Evolutionary conservation across 2,113 vertebrate species (phyloP).

Genomic region (Dicrurus megarhynchus): DNA sequence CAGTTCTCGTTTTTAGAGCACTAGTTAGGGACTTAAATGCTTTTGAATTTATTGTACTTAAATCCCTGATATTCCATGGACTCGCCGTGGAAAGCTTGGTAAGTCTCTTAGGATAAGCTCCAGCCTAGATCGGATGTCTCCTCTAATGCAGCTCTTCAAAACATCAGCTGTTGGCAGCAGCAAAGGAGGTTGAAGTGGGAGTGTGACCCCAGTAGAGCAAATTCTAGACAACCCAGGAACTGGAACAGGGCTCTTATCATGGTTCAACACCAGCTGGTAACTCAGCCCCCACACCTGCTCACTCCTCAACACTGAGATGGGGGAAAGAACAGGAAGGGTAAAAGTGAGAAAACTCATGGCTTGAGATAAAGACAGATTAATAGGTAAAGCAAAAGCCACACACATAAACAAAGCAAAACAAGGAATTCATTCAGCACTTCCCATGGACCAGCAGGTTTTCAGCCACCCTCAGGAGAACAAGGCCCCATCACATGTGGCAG

Average conservation of each 20-base stretch:
- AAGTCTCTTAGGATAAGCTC: background rate
- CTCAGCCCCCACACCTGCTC: background rate
- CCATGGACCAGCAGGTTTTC: background rate
- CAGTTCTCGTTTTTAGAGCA: background rate
- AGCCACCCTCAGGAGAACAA: background rate
- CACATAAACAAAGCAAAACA: background rate
- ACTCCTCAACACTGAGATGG: background rate
- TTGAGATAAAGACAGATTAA: background rate
- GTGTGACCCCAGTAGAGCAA: background rate
- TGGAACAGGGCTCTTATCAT: background rate
- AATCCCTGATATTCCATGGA: background rate
- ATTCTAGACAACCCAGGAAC: background rate
- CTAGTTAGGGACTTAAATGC: background rate
- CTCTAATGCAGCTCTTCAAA: background rate
- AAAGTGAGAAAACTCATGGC: background rate
- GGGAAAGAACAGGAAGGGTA: background rate
- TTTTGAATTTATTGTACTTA: background rate
- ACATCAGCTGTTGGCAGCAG: background rate
- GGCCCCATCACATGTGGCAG: rapidly evolving
- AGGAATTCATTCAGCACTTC: background rate
- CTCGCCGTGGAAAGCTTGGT: background rate
- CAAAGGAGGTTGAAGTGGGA: background rate
- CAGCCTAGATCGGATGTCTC: background rate
- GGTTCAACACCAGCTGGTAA: background rate
- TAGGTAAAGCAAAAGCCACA: background rate